Evolutionary conservation across 2,113 vertebrate species (phyloP).

Genomic region (Phasianus colchicus): DNA sequence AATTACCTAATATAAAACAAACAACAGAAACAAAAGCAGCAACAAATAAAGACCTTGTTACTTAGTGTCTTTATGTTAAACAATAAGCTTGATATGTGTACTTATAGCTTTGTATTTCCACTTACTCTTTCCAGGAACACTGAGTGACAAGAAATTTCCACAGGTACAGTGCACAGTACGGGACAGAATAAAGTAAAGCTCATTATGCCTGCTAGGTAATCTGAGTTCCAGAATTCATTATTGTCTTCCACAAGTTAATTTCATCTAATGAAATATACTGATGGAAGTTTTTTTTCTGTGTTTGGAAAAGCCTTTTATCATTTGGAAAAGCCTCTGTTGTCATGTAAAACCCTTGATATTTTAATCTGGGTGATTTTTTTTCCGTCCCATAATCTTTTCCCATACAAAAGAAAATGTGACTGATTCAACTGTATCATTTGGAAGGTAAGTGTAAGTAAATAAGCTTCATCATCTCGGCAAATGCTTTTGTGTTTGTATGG

Average conservation of each 20-base stretch:
- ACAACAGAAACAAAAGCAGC: neutral
- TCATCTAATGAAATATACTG: neutral
- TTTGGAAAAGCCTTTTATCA: neutral
- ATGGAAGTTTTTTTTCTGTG: neutral
- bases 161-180: neutral
- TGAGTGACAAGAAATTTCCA: neutral
- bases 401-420: neutral
- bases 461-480: neutral
- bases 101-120: neutral
- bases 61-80: neutral
- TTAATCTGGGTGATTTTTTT: neutral
- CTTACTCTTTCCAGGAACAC: neutral
- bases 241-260: neutral
- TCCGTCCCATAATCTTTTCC: neutral
- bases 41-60: neutral
- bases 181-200: neutral
- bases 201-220: neutral
- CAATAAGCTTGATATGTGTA: neutral
- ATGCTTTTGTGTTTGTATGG: neutral
- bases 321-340: neutral
- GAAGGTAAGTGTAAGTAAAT: neutral
- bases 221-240: neutral
- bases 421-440: neutral
- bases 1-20: neutral
- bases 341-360: neutral